A percentile compares a stretch with the other conserved stretches of the same genome.
Conservation (phyloP, 2,113 vertebrate genomes). For the Sinocyclocheilus maitianheensis region DNA sequence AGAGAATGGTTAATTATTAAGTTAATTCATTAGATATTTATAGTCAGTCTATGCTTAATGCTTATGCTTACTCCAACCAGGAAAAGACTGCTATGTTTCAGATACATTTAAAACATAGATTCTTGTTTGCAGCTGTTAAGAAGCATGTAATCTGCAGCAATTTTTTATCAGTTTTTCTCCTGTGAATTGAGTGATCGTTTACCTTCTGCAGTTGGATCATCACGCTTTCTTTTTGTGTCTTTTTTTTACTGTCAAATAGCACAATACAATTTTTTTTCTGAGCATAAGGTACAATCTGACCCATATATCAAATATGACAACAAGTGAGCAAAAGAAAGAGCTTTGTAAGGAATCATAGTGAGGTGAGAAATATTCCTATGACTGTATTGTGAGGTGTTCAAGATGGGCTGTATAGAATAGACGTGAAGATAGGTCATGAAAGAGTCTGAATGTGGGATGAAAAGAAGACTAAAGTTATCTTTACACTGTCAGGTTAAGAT, state of each 20-base stretch:
- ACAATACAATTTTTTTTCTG: not conserved
- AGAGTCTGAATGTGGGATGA: not conserved
- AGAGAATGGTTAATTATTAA: not conserved
- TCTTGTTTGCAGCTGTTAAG: not conserved
- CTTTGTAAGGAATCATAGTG: not conserved
- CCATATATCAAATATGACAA: not conserved
- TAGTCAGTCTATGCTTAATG: not conserved
- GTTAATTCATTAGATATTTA: not conserved
- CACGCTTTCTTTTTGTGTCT: not conserved
- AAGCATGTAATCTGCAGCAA: not conserved
- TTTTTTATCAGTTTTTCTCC: not conserved
- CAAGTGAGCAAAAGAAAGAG: not conserved
- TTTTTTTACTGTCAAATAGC: not conserved
- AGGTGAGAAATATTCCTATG: not conserved
- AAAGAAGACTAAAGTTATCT: not conserved
- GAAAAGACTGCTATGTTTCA: not conserved
- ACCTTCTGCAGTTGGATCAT: not conserved
- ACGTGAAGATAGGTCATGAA: not conserved
- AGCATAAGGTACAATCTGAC: constrained; percentile 5
- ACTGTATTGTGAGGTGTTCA: not conserved
- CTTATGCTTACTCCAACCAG: not conserved
- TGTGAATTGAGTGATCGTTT: not conserved
- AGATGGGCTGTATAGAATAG: not conserved
- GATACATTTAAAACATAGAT: not conserved
- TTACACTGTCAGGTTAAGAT: not conserved